Evolutionary conservation across 2,113 vertebrate genomes (phyloP), one percentile per base, ranked within the genome.

Genomic region (Jacana jacana): DNA sequence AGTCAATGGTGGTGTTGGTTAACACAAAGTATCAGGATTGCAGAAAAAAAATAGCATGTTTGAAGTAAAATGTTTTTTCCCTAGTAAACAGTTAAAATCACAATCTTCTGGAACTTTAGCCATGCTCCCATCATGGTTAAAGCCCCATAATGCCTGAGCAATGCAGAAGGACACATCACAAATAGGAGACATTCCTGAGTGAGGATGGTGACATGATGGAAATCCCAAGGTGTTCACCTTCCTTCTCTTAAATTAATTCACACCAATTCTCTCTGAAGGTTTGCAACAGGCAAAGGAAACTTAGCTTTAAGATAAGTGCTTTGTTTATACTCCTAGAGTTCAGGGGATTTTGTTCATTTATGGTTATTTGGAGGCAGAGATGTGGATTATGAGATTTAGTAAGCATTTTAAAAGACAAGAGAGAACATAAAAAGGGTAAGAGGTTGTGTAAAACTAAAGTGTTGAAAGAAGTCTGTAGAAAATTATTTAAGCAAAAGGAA

Each of bases 31-130:
- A 57, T 63, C 9, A 46, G 51, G 77, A 11, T 23, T 31, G 68
- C 49, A n/a, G 54, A n/a, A 3, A 25, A 2, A 10, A 84, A 75
- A n/a, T 6, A 3, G 13, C 7, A 46, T 5, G 27, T 71, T 33
- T 20, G 63, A 28, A 24, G 24, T 7, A 31, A 18, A 31, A 30
- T 48, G 1, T 28, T 55, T 78, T 76, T 37, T 57, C 30, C 2
- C 0, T 24, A 33, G 39, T 27, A 35, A 42, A 48, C 13, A 19
- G 35, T 28, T 51, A 4, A 22, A 57, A 27, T 24, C 1, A 0
- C 20, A 37, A 39, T 48, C 57, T 28, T 61, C 19, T 17, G 61
- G n/a, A 48, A 23, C 10, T 42, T 39, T 14, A 37, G 18, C 42
- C 9, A 10, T 72, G 37, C 13, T 80, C 4, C 52, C 31, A 6